Conservation (phyloP, 1,140 invertebrate species). For the Drosophila dunni region DNA sequence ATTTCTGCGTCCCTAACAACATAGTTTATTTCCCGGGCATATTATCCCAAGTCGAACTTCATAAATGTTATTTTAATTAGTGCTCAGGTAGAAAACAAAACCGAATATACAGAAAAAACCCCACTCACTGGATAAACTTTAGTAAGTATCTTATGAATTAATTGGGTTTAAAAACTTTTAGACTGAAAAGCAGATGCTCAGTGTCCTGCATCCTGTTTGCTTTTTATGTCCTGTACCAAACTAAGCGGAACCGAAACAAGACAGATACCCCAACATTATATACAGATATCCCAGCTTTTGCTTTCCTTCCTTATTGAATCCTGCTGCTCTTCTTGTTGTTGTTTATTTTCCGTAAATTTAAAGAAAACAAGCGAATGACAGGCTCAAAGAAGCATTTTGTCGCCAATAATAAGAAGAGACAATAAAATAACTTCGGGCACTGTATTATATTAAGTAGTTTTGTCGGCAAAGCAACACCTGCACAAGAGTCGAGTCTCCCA, state of each 20-base stretch:
- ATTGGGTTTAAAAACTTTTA: slow-evolving; percentile 62
- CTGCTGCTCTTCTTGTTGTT: slow-evolving; percentile 4
- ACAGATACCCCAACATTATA: slow-evolving; percentile 26
- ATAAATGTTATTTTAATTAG: slow-evolving; percentile 72
- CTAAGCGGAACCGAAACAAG: slow-evolving; percentile 17
- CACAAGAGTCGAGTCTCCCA: slow-evolving; percentile 5
- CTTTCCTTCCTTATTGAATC: slow-evolving; percentile 7
- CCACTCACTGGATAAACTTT: slow-evolving; percentile 31
- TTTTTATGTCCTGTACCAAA: slow-evolving; percentile 1
- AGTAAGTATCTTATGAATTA: slow-evolving; percentile 48
- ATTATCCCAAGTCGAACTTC: slow-evolving; percentile 18
- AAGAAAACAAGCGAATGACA: slow-evolving; percentile 61
- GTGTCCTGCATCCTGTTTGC: slow-evolving; percentile 7
- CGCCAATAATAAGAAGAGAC: slow-evolving; percentile 36
- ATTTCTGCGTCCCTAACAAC: slow-evolving; percentile 22
- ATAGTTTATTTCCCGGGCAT: slow-evolving; percentile 33
- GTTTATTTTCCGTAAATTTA: slow-evolving; percentile 67
- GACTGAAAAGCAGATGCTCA: slow-evolving; percentile 29
- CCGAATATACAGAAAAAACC: not conserved
- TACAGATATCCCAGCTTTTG: slow-evolving; percentile 30
- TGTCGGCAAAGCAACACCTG: slow-evolving; percentile 49
- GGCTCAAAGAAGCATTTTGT: slow-evolving; percentile 20
- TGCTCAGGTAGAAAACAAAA: slow-evolving; percentile 24
- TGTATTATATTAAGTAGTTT: slow-evolving; percentile 60
- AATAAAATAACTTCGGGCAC: slow-evolving; percentile 47